phyloP scores from a whole-genome alignment of 2,888 invertebrate species.

The Ochlodes sylvanus region DNA sequence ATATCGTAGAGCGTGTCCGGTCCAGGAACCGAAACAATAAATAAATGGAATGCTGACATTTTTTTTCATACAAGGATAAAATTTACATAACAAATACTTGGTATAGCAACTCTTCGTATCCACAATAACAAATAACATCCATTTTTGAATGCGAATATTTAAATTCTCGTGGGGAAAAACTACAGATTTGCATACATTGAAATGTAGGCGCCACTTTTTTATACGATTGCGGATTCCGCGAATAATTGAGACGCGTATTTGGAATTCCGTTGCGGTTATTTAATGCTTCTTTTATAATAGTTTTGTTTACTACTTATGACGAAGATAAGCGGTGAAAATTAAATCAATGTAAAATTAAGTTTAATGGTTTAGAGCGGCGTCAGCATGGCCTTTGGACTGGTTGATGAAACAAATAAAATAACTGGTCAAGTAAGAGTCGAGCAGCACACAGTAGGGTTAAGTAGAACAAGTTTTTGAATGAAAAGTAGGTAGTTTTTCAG shows the following conservation, averaged over 20 bases:
- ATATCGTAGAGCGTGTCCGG: background rate
- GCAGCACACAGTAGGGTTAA: no score
- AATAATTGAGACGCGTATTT: conserved; percentile 60
- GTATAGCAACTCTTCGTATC: conserved; percentile 4
- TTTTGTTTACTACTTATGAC: conserved; percentile 5
- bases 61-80: conserved; percentile 6
- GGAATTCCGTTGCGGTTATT: conserved; percentile 34
- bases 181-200: conserved; percentile 40
- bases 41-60: background rate
- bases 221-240: conserved; percentile 52
- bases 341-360: no score
- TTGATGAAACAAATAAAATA: no score
- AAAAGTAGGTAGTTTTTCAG: no score
- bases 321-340: no score
- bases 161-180: conserved; percentile 34
- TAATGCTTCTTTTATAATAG: conserved; percentile 14
- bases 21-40: background rate
- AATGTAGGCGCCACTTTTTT: conserved; percentile 63
- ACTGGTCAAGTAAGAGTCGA: no score
- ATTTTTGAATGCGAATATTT: conserved; percentile 35
- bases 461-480: no score
- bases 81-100: conserved; percentile 15
- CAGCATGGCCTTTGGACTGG: no score
- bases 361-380: no score
- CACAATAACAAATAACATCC: conserved; percentile 31